A percentile compares a stretch with the other conserved stretches of the same genome.
phyloP scores from a whole-genome alignment of 2,888 invertebrate genomes.

The Caenorhabditis sinica region DNA sequence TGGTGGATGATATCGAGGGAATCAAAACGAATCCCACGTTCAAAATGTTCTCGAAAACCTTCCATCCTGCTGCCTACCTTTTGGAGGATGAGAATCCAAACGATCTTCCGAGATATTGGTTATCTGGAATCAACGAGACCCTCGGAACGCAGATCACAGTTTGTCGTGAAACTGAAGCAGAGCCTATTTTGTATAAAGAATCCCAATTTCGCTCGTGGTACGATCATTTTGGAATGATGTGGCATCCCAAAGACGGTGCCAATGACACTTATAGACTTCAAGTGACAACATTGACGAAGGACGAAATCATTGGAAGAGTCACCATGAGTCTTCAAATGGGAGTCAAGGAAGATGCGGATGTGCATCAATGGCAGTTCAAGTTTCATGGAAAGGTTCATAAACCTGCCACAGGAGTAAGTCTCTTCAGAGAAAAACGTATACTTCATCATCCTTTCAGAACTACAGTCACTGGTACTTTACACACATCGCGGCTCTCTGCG shows the following conservation, averaged over 20 bases:
- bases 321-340: conserved; percentile 16
- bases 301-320: neutral
- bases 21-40: neutral
- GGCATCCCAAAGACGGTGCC: conserved; percentile 6
- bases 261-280: neutral
- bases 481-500: neutral
- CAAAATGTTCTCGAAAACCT: neutral
- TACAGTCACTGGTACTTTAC: neutral
- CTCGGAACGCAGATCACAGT: neutral
- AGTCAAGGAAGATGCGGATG: neutral
- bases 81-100: neutral
- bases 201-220: conserved; percentile 3
- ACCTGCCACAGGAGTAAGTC: no score
- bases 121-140: neutral
- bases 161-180: conserved; percentile 4
- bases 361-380: conserved; percentile 16
- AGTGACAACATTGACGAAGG: neutral
- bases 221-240: conserved; percentile 10
- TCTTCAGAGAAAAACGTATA: no score
- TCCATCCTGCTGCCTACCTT: neutral
- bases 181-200: neutral
- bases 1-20: conserved; percentile 12
- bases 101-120: conserved; percentile 3
- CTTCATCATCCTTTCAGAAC: neutral
- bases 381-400: neutral